These are phyloP conservation scores for Hyaena hyaena DNA, from an alignment of 2,113 vertebrate genomes.

Conservation along the genomic window DNA sequence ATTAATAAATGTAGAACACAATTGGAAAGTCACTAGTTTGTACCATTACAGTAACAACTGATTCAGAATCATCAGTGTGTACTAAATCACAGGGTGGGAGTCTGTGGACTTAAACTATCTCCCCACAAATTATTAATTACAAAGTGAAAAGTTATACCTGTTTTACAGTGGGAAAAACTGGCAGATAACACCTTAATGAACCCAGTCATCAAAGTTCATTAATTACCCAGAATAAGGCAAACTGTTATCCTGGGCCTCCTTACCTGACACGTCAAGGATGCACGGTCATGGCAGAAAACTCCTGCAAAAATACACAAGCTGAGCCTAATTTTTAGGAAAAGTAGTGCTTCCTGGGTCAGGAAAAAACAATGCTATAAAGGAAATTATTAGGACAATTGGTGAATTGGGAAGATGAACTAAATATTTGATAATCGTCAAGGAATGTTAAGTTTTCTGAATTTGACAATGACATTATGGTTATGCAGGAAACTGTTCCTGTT, in stretches of 20 bases:
- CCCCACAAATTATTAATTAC: neutral
- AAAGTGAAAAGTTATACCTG: neutral
- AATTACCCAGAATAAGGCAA: neutral
- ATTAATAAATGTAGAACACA: neutral
- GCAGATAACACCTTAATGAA: neutral
- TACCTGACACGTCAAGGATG: neutral
- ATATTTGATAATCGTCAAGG: neutral
- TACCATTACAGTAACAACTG: neutral
- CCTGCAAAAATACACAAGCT: neutral
- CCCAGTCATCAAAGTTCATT: neutral
- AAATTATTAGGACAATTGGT: neutral
- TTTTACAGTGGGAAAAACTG: neutral
- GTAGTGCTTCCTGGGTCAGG: neutral
- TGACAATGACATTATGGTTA: neutral
- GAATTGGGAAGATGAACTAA: neutral
- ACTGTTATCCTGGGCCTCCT: neutral
- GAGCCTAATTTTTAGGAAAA: neutral
- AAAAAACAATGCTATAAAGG: neutral
- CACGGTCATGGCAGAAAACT: neutral
- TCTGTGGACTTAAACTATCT: neutral
- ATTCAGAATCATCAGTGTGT: neutral
- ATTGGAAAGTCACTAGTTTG: neutral
- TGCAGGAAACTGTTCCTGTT: neutral
- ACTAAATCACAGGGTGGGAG: neutral
- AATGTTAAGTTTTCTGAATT: neutral